Evolutionary conservation across 2,113 vertebrate species (phyloP).

Genomic region (Pollimyrus isidori): DNA sequence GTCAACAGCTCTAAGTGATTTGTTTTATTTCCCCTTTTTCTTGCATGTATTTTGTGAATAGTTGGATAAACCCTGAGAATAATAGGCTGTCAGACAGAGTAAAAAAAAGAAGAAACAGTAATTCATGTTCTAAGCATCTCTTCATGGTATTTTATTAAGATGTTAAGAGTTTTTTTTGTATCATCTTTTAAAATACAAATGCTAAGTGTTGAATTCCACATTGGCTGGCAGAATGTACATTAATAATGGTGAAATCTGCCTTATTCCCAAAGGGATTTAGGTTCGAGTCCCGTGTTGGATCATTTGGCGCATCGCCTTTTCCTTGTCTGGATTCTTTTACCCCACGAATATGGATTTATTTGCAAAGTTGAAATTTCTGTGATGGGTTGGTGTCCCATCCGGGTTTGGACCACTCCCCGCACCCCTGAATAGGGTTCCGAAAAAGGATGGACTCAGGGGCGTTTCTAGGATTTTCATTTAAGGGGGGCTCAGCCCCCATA

Average conservation of each 20-base stretch:
- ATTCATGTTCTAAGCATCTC: neutral
- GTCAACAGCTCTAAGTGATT: conserved; percentile 10
- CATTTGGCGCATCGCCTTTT: neutral
- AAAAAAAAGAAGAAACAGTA: neutral
- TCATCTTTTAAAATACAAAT: conserved; percentile 6
- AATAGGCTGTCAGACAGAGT: conserved; percentile 2
- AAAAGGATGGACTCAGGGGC: neutral
- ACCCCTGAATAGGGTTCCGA: no score
- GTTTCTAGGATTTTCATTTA: no score
- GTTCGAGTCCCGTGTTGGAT: neutral
- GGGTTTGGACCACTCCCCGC: no score
- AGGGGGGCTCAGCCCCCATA: no score
- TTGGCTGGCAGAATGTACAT: neutral
- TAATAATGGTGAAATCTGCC: neutral
- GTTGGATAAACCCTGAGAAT: neutral
- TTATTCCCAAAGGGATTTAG: neutral
- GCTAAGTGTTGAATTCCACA: neutral
- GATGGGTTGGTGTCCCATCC: no score
- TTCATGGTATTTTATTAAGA: neutral
- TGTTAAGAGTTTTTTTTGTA: neutral
- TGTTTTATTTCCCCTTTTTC: conserved; percentile 15
- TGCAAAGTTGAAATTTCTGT: neutral
- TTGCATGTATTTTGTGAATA: conserved; percentile 5
- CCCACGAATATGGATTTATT: neutral
- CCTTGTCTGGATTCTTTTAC: neutral